Percentiles rank a stretch among this genome's conserved stretches.
phyloP scores from a whole-genome alignment of 1,140 invertebrate species.

The Scylla paramamosain region DNA sequence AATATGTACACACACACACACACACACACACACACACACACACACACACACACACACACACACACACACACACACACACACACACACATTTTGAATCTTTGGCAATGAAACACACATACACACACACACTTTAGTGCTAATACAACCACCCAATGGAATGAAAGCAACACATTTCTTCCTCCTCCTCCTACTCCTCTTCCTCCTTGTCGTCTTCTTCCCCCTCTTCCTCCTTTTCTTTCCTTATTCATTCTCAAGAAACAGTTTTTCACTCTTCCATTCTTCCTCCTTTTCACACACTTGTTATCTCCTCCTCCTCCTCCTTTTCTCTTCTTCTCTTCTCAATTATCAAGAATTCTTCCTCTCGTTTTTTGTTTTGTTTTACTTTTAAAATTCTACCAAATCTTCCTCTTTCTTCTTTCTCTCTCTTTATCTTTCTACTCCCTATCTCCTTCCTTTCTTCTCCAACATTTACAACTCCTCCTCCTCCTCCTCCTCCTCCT shows the following conservation, averaged over 20 bases:
- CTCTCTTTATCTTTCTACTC: too few relatives aligned
- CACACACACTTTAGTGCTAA: neutral
- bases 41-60: conserved; percentile 11
- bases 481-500: too few relatives aligned
- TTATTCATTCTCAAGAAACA: too few relatives aligned
- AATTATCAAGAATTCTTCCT: too few relatives aligned
- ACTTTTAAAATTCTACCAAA: too few relatives aligned
- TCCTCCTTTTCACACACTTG: too few relatives aligned
- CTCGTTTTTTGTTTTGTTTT: too few relatives aligned
- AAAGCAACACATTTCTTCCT: too few relatives aligned
- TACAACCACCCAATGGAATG: neutral
- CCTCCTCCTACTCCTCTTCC: neutral
- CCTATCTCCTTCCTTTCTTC: too few relatives aligned
- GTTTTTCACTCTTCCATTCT: too few relatives aligned
- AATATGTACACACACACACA: neutral
- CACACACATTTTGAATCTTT: neutral
- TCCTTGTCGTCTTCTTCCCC: neutral
- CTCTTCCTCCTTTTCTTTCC: neutral
- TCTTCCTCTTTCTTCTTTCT: too few relatives aligned
- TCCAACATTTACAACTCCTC: too few relatives aligned
- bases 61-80: neutral
- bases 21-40: conserved; percentile 36
- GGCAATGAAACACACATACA: conserved; percentile 4
- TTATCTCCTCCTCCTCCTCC: neutral
- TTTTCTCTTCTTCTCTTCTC: neutral